A percentile compares a stretch with the other conserved stretches of the same genome.
Conservation (phyloP, 2,888 invertebrate species). For the Sminthurides aquaticus region DNA sequence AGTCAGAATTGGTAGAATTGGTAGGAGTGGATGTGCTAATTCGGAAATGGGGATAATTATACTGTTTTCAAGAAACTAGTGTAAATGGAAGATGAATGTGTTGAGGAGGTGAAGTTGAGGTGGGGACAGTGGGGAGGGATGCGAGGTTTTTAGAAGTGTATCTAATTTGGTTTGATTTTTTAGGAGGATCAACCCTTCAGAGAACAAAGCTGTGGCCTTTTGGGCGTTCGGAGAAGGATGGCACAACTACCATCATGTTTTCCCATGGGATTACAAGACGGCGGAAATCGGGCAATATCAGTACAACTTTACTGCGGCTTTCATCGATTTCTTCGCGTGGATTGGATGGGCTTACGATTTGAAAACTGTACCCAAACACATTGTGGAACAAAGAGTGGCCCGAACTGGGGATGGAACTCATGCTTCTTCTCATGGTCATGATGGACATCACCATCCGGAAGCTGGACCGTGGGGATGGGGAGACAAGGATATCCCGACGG, state of each 20-base stretch:
- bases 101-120: too few relatives aligned
- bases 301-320: slow-evolving; percentile 49
- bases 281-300: slow-evolving; percentile 48
- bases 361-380: slow-evolving; percentile 46
- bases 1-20: too few relatives aligned
- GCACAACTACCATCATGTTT: slow-evolving; percentile 53
- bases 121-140: too few relatives aligned
- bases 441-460: slow-evolving; percentile 22
- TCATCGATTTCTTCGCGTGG: slow-evolving; percentile 49
- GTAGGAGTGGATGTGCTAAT: too few relatives aligned
- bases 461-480: slow-evolving; percentile 40
- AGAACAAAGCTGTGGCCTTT: slow-evolving; percentile 38
- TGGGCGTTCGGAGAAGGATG: slow-evolving; percentile 48
- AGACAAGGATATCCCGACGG: slow-evolving; percentile 36
- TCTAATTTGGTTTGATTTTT: neutral
- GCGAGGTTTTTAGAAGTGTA: neutral
- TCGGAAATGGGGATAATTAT: too few relatives aligned
- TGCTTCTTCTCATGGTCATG: slow-evolving; percentile 9
- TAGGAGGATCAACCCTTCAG: slow-evolving; percentile 40
- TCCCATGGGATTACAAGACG: slow-evolving; percentile 51
- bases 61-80: too few relatives aligned
- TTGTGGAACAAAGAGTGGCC: slow-evolving; percentile 45
- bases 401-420: slow-evolving; percentile 46
- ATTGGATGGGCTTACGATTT: slow-evolving; percentile 49
- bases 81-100: too few relatives aligned